Percentiles rank a stretch among this genome's conserved stretches.
These are phyloP conservation scores for Eudemis profundana DNA, from an alignment of 2,888 invertebrate species.

Conservation along the genomic window DNA sequence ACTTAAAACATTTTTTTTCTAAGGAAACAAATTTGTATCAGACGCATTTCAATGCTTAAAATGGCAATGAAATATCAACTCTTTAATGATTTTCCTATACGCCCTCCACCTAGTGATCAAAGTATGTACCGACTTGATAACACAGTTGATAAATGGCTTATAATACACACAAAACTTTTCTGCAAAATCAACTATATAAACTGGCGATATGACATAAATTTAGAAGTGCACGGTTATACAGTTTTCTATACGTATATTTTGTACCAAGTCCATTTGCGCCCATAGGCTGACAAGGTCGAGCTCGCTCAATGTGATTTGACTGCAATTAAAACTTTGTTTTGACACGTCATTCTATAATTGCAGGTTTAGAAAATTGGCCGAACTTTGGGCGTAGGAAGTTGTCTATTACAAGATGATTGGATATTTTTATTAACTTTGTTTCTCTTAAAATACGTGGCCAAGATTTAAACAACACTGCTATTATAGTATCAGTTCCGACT, in stretches of 20 bases:
- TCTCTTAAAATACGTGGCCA: conserved; percentile 14
- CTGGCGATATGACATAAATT: not conserved
- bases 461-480: conserved; percentile 1
- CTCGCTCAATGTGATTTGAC: conserved; percentile 43
- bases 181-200: conserved; percentile 11
- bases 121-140: conserved; percentile 23
- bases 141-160: not conserved
- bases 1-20: too few species aligned
- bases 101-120: conserved; percentile 21
- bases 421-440: conserved; percentile 30
- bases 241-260: conserved; percentile 22
- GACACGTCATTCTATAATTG: conserved; percentile 49
- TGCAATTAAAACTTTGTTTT: conserved; percentile 51
- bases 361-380: conserved; percentile 46
- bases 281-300: conserved; percentile 43
- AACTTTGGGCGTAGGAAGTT: conserved; percentile 38
- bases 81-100: conserved; percentile 34
- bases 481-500: conserved; percentile 17
- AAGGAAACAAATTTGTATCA: not conserved
- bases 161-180: not conserved
- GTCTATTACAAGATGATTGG: conserved; percentile 39
- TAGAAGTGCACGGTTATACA: not conserved
- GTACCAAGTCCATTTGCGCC: conserved; percentile 29
- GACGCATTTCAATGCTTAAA: not conserved
- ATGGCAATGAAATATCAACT: conserved; percentile 31